Base-by-base conservation (phyloP, 2,797 vertebrate species). In the Sebastes cheni region DNA sequence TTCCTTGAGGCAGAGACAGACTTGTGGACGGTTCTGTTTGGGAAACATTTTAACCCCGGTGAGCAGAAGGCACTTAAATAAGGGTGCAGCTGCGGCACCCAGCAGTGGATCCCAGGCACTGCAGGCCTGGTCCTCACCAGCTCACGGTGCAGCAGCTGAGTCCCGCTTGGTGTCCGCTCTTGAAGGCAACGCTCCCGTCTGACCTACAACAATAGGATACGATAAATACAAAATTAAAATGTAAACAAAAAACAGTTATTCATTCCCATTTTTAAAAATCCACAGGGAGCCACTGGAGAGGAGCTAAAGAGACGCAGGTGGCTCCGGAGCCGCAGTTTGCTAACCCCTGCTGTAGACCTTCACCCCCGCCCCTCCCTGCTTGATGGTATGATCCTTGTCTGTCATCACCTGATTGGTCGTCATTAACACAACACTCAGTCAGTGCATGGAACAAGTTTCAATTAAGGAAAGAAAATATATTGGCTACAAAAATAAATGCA, bases 41-140 rank as follows among this genome's bases (percentile, higher is more conserved):
- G 87, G 72, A 77, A 76, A 36, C 61, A 46, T 67, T 81, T 82
- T 36, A 52, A 81, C 62, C 76, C 79, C 56, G 81, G 55, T 71
- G 66, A 91, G 87, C 82, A 90, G 90, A 95, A 96, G 96, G 96
- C 96, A 96, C 96, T 96, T 94, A 30, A 79, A 64, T 85, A n/a
- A 59, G 70, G 82, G 58, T 72, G 70, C 46, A 80, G 81, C 83
- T 66, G 75, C 75, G 60, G 67, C 13, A 1, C 52, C 23, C 60
- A 42, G 67, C 13, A 18, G 89, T 52, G 85, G 30, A 75, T 92
- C 60, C 85, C 83, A 89, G 93, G 93, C 95, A 91, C 95, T 96
- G 95, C 95, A 96, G 95, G 95, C 95, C 94, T 77, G 88, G 87
- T 94, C 93, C 83, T 88, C 90, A 79, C 88, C 84, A 80, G 79